Conservation (phyloP, 2,113 vertebrate species). For the Serinus canaria region DNA sequence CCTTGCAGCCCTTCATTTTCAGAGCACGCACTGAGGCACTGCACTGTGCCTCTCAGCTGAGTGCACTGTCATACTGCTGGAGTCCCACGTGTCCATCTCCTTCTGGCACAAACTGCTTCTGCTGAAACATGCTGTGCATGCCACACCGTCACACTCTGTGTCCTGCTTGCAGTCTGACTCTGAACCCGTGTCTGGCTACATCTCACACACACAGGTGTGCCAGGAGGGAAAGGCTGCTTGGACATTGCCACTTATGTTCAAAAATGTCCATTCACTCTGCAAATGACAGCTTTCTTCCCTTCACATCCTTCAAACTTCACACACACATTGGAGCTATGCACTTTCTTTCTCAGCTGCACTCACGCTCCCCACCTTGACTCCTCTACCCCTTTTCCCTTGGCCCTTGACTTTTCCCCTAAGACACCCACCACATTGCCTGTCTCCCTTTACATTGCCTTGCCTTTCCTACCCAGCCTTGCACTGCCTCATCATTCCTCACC, state of each 20-base stretch:
- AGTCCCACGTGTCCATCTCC: neutral
- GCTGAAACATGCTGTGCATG: fast-evolving
- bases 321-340: neutral
- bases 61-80: fast-evolving
- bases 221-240: neutral
- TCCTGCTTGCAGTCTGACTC: neutral
- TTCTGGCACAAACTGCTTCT: neutral
- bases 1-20: neutral
- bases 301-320: neutral
- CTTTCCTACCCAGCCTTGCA: neutral
- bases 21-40: fast-evolving
- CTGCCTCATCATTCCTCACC: neutral
- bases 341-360: neutral
- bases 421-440: too few relatives aligned
- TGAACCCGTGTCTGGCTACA: neutral
- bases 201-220: neutral
- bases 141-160: neutral
- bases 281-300: neutral
- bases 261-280: neutral
- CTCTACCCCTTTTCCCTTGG: neutral
- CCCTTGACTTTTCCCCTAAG: neutral
- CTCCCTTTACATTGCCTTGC: neutral
- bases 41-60: neutral
- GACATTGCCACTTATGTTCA: neutral
- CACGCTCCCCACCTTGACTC: neutral